These are phyloP conservation scores for Drosophila greeni DNA, from an alignment of 2,888 invertebrate species.

Conservation along the genomic window DNA sequence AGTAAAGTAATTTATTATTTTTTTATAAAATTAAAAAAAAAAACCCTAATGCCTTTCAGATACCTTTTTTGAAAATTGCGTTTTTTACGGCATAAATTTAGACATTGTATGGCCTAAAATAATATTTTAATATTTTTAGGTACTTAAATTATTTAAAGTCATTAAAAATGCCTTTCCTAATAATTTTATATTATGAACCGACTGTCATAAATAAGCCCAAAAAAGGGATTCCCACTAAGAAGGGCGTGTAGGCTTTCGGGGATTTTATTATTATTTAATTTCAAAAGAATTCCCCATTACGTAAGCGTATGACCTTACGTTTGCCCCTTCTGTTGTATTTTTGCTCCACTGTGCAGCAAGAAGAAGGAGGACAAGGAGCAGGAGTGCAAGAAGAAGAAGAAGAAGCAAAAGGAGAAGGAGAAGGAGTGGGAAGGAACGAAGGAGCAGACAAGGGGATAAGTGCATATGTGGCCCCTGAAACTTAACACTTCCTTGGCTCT, in stretches of 20 bases:
- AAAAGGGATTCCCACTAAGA: not conserved
- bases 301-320: not conserved
- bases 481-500: slow-evolving; percentile 60
- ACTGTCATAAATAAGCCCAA: no score
- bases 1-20: no score
- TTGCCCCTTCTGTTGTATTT: not conserved
- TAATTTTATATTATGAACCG: not conserved
- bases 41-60: not conserved
- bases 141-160: not conserved
- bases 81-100: not conserved
- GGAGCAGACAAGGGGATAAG: slow-evolving; percentile 20
- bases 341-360: slow-evolving; percentile 4
- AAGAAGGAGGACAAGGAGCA: slow-evolving; percentile 35
- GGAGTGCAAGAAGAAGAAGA: slow-evolving; percentile 7
- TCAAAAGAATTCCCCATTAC: not conserved
- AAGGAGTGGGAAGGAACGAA: slow-evolving; percentile 14
- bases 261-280: not conserved
- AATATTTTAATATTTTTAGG: not conserved
- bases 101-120: not conserved
- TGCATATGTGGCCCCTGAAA: slow-evolving; percentile 56
- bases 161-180: not conserved
- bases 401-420: not conserved
- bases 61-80: not conserved
- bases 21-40: no score
- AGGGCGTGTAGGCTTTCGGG: not conserved